Conservation (phyloP, 2,888 invertebrate genomes). For the Leptura quadrifasciata region DNA sequence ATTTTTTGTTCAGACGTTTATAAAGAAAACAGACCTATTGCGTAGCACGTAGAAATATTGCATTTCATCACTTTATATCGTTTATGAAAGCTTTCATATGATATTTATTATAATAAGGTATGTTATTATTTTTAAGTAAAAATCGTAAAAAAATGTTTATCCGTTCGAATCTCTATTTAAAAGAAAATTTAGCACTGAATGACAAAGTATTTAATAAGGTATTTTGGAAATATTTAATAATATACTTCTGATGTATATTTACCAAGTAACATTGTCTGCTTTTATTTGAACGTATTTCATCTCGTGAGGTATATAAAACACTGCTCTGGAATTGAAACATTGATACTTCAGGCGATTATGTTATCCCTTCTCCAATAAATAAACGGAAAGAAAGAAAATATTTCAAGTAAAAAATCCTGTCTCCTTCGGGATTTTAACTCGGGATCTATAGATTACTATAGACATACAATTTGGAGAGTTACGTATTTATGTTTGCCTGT, state of each 20-base stretch:
- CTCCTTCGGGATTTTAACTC: background rate
- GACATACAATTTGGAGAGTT: background rate
- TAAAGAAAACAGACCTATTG: too few relatives aligned
- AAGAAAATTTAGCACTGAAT: too few relatives aligned
- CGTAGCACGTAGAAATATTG: too few relatives aligned
- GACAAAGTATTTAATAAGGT: too few relatives aligned
- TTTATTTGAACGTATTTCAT: background rate
- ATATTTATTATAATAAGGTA: too few relatives aligned
- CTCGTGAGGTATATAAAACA: background rate
- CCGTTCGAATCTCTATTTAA: too few relatives aligned
- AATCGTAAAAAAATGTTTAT: too few relatives aligned
- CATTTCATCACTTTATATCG: too few relatives aligned
- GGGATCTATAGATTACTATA: constrained; percentile 7
- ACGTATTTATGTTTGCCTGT: constrained; percentile 3
- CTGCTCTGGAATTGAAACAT: constrained; percentile 4
- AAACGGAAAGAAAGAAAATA: constrained; percentile 4
- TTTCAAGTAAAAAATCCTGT: background rate
- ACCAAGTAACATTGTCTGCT: background rate
- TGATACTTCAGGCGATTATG: background rate
- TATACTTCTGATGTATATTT: background rate
- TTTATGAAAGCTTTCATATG: too few relatives aligned
- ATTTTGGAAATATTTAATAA: too few relatives aligned
- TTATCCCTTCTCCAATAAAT: background rate
- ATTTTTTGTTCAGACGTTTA: too few relatives aligned
- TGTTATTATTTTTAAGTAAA: too few relatives aligned